Evolutionary conservation across 2,113 vertebrate genomes (phyloP).

Genomic region (Physeter macrocephalus): DNA sequence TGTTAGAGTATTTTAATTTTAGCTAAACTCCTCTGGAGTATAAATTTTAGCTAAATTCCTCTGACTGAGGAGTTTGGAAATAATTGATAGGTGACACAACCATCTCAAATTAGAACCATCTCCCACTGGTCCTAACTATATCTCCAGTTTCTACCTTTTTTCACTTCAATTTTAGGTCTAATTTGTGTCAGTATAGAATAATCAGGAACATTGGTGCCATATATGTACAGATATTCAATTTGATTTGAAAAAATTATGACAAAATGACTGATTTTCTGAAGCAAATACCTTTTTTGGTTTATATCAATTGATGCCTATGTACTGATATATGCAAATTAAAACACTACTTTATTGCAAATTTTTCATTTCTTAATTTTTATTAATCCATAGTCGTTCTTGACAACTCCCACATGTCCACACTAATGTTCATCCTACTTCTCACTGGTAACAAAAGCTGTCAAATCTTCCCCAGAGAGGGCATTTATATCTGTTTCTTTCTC

Average conservation of each 20-base stretch:
- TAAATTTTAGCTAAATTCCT: neutral
- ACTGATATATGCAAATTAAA: neutral
- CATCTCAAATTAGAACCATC: neutral
- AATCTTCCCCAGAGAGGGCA: neutral
- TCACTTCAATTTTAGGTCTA: neutral
- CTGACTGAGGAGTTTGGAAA: too few relatives aligned
- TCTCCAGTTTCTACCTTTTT: neutral
- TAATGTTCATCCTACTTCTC: neutral
- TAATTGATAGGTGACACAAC: neutral
- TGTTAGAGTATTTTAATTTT: neutral
- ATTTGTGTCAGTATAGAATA: neutral
- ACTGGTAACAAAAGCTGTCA: neutral
- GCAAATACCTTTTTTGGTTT: neutral
- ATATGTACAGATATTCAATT: neutral
- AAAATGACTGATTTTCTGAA: neutral
- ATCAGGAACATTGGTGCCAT: rapidly evolving
- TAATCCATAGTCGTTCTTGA: neutral
- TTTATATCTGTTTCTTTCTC: neutral
- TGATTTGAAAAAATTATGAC: neutral
- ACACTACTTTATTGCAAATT: neutral
- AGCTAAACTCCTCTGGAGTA: neutral
- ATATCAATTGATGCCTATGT: neutral
- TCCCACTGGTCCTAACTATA: neutral
- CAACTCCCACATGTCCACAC: too few relatives aligned
- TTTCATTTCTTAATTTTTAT: neutral